These are phyloP conservation scores for zebrafish (Danio rerio) DNA, from an alignment of 2,113 vertebrate species.

Conservation along the genomic window DNA sequence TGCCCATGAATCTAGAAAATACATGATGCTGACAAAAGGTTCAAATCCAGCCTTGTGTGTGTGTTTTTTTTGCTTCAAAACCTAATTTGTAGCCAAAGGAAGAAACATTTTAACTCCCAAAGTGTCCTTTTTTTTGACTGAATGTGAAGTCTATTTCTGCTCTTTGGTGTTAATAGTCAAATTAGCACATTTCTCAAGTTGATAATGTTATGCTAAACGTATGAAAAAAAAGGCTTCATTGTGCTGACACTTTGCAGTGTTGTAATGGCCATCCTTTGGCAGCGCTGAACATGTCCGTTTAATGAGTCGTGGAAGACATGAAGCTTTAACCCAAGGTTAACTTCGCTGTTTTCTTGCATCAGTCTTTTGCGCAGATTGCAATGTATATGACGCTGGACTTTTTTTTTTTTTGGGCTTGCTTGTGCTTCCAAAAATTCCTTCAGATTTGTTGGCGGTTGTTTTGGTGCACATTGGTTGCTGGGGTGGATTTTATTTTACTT, in stretches of 20 bases:
- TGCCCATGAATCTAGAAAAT: slow-evolving; percentile 10
- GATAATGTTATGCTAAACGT: background rate
- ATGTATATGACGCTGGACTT: background rate
- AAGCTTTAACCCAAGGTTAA: background rate
- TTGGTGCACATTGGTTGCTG: no score
- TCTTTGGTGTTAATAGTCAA: background rate
- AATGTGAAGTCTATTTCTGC: background rate
- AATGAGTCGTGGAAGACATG: background rate
- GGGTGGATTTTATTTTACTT: no score
- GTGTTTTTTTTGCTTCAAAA: background rate
- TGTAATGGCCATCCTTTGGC: background rate
- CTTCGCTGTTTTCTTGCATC: background rate
- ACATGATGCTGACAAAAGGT: slow-evolving; percentile 19
- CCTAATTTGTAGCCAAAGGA: background rate
- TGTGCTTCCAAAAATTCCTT: background rate
- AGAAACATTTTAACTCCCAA: background rate
- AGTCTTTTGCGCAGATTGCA: background rate
- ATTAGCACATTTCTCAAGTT: background rate
- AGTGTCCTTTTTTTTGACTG: background rate
- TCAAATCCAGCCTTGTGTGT: no score
- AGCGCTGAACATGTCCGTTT: background rate
- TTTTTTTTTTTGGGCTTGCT: background rate
- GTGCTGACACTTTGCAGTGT: background rate
- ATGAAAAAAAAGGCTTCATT: background rate
- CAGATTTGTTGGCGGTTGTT: background rate